Base-by-base conservation (phyloP, 2,888 invertebrate genomes). In the Campaea margaritaria region DNA sequence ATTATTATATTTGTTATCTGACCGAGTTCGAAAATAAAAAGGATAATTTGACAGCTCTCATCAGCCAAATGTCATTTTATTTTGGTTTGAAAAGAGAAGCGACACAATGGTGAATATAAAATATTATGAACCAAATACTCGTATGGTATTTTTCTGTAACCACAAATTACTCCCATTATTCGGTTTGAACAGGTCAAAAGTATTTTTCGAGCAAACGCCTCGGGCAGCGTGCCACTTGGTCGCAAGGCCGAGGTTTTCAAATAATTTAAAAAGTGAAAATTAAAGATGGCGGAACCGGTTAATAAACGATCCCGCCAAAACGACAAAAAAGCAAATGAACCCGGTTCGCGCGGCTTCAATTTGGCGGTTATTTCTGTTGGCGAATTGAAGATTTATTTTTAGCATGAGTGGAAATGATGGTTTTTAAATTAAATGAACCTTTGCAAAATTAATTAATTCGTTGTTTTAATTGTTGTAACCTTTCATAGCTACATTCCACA, bases 221-320 rank as follows among this genome's bases (percentile, higher is more conserved):
- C 72, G 66, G 79, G 81, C 75, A 69, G 67, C 69, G 68, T 69
- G 71, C 75, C 87, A 86, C 82, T 88, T 88, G 87, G 79, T 51
- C 51, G 45, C 85, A 88, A 89, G 89, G 90, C 70, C 84, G 73
- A 62, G 64, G 72, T 72, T 81, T 78, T 68, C 68, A 75, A 74
- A 78, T 74, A 70, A 73, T 41, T 55, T 14, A 76, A 79, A 74
- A 75, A 74, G 74, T 68, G 73, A 79, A 77, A 74, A 74, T 74
- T 68, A 66, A 62, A 60, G 50, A 67, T 50, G 57, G 62, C 55
- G 39, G 48, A 15, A 54, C 47, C 43, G 42, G 47, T 49, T 46
- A 39, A 36, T 45, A 27, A n/a, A 39, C 28, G 38, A 45, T 31
- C 50, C 47, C 57, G 48, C 54, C 50, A 52, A 58, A 58, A 54